Percentiles rank a stretch among this genome's conserved stretches.
These are phyloP conservation scores for Halcyon chelicuti DNA, from an alignment of 2,797 vertebrate genomes.

Conservation along the genomic window DNA sequence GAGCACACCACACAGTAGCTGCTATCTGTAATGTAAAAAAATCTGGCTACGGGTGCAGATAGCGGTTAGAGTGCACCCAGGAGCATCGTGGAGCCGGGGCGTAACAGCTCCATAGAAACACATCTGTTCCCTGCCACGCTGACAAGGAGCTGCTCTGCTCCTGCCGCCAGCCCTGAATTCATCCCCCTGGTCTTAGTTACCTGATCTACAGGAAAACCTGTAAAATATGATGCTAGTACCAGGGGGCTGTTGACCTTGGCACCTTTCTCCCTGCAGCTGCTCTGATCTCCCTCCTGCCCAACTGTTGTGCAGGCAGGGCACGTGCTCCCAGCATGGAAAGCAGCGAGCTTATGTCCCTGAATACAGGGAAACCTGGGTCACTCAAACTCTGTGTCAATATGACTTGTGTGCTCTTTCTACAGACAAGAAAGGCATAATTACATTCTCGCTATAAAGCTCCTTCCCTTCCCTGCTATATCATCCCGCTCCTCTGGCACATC, in stretches of 20 bases:
- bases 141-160: background rate
- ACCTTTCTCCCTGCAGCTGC: background rate
- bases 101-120: background rate
- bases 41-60: background rate
- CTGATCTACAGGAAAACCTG: background rate
- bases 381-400: accelerated
- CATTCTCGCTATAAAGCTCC: background rate
- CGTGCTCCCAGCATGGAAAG: accelerated
- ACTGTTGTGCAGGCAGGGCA: background rate
- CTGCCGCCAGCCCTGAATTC: accelerated
- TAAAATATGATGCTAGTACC: accelerated
- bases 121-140: background rate
- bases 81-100: background rate
- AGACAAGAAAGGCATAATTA: accelerated
- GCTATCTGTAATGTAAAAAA: background rate
- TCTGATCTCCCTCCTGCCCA: background rate
- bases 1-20: background rate
- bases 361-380: accelerated
- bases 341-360: accelerated
- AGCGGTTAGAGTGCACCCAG: background rate
- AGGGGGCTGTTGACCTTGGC: background rate
- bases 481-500: background rate
- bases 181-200: background rate
- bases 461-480: background rate
- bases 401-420: background rate